Evolutionary conservation across 35 echinoderm and acorn worm genomes (phyloP).

Genomic region (Chiridota heheva): DNA sequence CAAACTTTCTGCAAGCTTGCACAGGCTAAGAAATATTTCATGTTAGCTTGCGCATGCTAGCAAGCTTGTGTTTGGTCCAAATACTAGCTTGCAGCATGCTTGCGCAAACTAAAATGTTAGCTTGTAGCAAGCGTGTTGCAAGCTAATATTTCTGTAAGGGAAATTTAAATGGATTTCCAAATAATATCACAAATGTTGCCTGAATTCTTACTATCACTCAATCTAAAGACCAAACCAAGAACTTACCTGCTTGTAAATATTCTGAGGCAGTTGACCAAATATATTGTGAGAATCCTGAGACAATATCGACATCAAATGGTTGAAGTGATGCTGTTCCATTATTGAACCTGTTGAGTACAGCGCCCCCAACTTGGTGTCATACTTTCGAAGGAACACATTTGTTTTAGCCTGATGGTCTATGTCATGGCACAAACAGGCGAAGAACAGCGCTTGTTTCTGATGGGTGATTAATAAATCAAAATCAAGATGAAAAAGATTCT

Average conservation of each 20-base stretch:
- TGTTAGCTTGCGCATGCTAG: too few species aligned
- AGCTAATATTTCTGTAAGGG: too few species aligned
- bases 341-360: slow-evolving; percentile 76
- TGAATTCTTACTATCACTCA: neutral
- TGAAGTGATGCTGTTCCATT: slow-evolving; percentile 88
- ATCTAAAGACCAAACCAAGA: neutral
- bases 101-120: too few species aligned
- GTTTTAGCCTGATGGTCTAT: slow-evolving; percentile 81
- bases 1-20: too few species aligned
- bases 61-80: too few species aligned
- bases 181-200: neutral
- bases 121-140: too few species aligned
- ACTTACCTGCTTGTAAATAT: slow-evolving; percentile 85
- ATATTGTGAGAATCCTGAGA: slow-evolving; percentile 69
- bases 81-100: too few species aligned
- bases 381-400: slow-evolving; percentile 80
- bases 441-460: slow-evolving; percentile 76
- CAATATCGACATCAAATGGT: slow-evolving; percentile 59
- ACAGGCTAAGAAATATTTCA: too few species aligned
- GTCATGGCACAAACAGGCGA: slow-evolving; percentile 92
- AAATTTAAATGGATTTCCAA: too few species aligned
- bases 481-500: slow-evolving; percentile 8
- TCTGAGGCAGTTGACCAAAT: slow-evolving; percentile 71
- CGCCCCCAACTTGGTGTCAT: slow-evolving; percentile 51
- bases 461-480: neutral